Evolutionary conservation across 2,113 vertebrate species (phyloP).

Genomic region (Zosterops pallidus): DNA sequence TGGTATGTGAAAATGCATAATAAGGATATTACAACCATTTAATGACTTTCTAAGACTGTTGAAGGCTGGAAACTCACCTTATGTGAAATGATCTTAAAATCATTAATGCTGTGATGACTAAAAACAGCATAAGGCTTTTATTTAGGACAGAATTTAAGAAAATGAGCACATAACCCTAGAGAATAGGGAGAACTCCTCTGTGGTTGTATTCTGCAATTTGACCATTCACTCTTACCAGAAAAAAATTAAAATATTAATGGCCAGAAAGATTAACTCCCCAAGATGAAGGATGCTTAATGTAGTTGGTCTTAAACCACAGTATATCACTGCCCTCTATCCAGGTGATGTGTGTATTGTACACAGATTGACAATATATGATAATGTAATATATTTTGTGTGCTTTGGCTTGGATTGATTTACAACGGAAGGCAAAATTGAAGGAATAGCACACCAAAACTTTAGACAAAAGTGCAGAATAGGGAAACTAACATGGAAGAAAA

Average conservation of each 20-base stretch:
- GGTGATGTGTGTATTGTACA: not conserved
- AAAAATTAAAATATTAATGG: not conserved
- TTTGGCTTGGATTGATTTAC: not conserved
- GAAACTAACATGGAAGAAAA: not conserved
- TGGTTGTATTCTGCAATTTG: not conserved
- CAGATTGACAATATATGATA: not conserved
- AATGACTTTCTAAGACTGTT: not conserved
- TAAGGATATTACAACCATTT: not conserved
- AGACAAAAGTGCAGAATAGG: not conserved
- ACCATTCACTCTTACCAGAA: not conserved
- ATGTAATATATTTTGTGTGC: not conserved
- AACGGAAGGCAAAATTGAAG: not conserved
- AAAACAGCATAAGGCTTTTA: not conserved
- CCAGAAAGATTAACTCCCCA: not conserved
- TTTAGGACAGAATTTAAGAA: not conserved
- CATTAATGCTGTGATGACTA: not conserved
- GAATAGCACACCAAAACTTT: not conserved
- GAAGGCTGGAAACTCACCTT: not conserved
- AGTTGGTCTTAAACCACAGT: not conserved
- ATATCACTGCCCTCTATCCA: not conserved
- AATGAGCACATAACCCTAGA: not conserved
- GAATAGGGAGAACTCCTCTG: not conserved
- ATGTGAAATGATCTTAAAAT: not conserved
- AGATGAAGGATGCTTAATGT: not conserved
- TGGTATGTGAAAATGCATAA: not conserved